Evolutionary conservation across 2,113 vertebrate genomes (phyloP).

Genomic region (Trichomycterus rosablanca): DNA sequence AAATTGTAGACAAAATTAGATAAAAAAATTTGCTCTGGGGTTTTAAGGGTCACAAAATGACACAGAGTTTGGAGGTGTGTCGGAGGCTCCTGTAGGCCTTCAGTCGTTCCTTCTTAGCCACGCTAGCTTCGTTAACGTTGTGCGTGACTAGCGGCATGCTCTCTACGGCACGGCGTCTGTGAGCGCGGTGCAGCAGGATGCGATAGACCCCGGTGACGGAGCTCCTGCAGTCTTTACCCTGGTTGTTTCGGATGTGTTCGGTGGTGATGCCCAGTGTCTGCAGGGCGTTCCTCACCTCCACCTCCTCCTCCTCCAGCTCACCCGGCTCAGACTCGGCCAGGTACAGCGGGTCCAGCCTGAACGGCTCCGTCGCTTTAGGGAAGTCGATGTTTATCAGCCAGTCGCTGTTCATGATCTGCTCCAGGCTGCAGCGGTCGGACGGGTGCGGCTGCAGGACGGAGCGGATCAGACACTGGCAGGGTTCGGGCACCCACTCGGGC

Average conservation of each 20-base stretch:
- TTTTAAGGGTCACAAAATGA: constrained; percentile 75
- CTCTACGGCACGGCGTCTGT: constrained; percentile 77
- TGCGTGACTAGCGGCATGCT: constrained; percentile 68
- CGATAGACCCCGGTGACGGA: constrained; percentile 87
- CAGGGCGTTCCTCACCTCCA: constrained; percentile 76
- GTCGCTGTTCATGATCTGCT: constrained; percentile 82
- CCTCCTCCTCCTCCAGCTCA: constrained; percentile 76
- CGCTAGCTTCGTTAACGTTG: constrained; percentile 47
- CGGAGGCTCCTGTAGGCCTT: constrained; percentile 72
- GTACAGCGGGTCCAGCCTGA: constrained; percentile 82
- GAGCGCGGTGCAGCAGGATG: constrained; percentile 83
- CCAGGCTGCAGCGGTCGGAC: constrained; percentile 74
- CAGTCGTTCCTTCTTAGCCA: constrained; percentile 65
- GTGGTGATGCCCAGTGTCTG: constrained; percentile 81
- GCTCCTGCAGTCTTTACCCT: constrained; percentile 79
- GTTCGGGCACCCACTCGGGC: constrained; percentile 75
- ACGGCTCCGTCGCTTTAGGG: constrained; percentile 79
- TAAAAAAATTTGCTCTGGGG: too few species aligned
- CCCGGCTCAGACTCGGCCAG: constrained; percentile 68
- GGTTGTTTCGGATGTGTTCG: constrained; percentile 86
- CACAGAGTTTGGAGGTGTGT: constrained; percentile 90
- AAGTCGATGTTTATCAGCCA: constrained; percentile 85
- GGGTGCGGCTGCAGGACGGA: constrained; percentile 82
- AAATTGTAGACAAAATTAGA: too few species aligned
- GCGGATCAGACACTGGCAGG: constrained; percentile 81